A percentile compares a stretch with the other conserved stretches of the same genome.
Evolutionary conservation across 2,113 vertebrate genomes (phyloP).

Genomic region (Catharus fuscescens): DNA sequence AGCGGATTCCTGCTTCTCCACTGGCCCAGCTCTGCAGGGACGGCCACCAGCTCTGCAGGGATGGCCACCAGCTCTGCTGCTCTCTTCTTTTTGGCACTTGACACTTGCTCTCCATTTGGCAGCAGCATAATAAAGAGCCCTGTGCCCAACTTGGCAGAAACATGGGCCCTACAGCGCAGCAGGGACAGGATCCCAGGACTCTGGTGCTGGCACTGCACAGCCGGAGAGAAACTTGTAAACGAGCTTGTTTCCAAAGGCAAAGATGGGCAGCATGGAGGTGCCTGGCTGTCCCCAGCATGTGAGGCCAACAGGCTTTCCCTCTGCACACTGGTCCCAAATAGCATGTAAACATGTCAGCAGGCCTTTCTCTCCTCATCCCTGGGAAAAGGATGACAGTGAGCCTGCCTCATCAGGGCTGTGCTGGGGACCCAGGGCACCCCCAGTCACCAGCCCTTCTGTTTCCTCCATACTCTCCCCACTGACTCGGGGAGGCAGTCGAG

Average conservation of each 20-base stretch:
- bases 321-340: neutral
- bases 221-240: constrained; percentile 47
- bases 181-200: neutral
- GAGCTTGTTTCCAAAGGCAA: constrained; percentile 27
- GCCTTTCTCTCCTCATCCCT: neutral
- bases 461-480: neutral
- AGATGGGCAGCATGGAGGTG: neutral
- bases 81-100: constrained; percentile 61
- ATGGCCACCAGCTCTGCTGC: neutral
- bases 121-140: neutral
- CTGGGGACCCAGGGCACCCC: neutral
- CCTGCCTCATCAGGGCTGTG: neutral
- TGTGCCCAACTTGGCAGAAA: neutral
- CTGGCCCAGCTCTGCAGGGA: neutral
- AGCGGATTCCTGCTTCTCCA: neutral
- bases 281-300: neutral
- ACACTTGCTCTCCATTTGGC: constrained; percentile 35
- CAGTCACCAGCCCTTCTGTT: neutral
- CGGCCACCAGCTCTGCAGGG: neutral
- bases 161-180: neutral
- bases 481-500: rapidly evolving
- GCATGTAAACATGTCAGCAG: constrained; percentile 26
- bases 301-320: neutral
- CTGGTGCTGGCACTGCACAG: neutral
- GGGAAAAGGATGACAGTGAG: neutral